These are phyloP conservation scores for Pemphigus obesinymphae DNA, from an alignment of 1,140 invertebrate genomes.

Conservation along the genomic window DNA sequence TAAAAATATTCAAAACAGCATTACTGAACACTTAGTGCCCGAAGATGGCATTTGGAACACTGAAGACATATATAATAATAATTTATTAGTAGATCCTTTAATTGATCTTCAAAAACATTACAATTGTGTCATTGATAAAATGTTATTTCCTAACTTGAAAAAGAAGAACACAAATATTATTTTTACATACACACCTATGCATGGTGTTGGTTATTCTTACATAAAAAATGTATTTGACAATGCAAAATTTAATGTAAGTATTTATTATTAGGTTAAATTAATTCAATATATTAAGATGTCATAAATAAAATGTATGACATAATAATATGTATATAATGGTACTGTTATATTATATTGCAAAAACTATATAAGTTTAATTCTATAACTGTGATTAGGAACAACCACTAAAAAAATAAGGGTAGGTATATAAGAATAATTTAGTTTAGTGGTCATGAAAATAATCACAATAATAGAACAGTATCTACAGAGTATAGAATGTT, in stretches of 20 bases:
- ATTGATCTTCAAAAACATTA: slow-evolving; percentile 53
- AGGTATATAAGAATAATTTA: too few species aligned
- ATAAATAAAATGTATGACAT: too few species aligned
- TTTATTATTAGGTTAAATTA: background rate
- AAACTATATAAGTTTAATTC: too few species aligned
- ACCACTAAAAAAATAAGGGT: too few species aligned
- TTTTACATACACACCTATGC: slow-evolving; percentile 94
- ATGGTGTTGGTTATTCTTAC: slow-evolving; percentile 88
- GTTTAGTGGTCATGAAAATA: background rate
- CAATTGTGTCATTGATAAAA: background rate
- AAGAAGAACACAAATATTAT: slow-evolving; percentile 56
- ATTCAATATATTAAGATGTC: background rate
- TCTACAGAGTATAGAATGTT: background rate
- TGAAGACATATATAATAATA: slow-evolving; percentile 41
- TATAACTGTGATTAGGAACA: too few species aligned
- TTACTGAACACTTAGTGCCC: slow-evolving; percentile 73
- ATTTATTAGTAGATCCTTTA: slow-evolving; percentile 56
- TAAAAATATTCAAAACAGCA: slow-evolving; percentile 75
- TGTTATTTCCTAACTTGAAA: slow-evolving; percentile 15
- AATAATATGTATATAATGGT: background rate
- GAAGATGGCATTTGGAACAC: slow-evolving; percentile 64
- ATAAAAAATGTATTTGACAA: slow-evolving; percentile 69
- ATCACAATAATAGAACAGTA: too few species aligned
- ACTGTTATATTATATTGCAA: too few species aligned
- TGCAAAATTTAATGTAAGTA: slow-evolving; percentile 66